Base-by-base conservation (phyloP, 2,888 invertebrate genomes). In the Leistus spinibarbis region DNA sequence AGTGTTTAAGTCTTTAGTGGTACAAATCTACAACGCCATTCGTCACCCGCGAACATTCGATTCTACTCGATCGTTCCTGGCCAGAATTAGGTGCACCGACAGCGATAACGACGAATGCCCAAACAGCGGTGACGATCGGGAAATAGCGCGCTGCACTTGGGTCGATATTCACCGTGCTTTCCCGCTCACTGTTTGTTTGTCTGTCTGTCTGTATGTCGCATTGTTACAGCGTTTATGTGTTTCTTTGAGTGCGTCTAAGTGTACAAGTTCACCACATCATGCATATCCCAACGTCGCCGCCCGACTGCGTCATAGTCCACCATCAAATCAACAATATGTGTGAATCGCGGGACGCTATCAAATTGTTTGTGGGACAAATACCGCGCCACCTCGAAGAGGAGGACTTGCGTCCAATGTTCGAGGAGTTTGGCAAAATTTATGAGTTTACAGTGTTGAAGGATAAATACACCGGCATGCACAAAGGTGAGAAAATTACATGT, bases 381-480 rank as follows among this genome's bases (percentile, higher is more conserved):
- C 97, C 97, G 20, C 88, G 96, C 75, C 95, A 95, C 84, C 86
- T 97, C 76, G 95, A 95, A 83, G 97, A 96, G 83, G 93, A 93
- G 75, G 94, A 96, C 82, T 88, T 97, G 24, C 88, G 95, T 69
- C 96, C 96, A 53, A 92, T 97, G 90, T 96, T 97, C 85, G 96
- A 96, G 85, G 93, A 95, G 86, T 97, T 95, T 82, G 96, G 97
- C 73, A 94, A 94, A 86, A 96, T 97, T 84, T 96, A 95, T 86
- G 97, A 97, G 89, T 92, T 97, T 83, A 95, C 96, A 77, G 94
- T 97, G 76, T 91, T 97, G 80, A 96, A 96, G 89, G 97, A 97
- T 86, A 95, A 96, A 84, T 94, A 95, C 88, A 97, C 96, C 76
- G 97, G 97, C 79, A 94, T 96, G 92, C 97, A 97, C 86, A 97